A percentile compares a stretch with the other conserved stretches of the same genome.
Conservation (phyloP, 2,888 invertebrate genomes). For the Callosobruchus maculatus region DNA sequence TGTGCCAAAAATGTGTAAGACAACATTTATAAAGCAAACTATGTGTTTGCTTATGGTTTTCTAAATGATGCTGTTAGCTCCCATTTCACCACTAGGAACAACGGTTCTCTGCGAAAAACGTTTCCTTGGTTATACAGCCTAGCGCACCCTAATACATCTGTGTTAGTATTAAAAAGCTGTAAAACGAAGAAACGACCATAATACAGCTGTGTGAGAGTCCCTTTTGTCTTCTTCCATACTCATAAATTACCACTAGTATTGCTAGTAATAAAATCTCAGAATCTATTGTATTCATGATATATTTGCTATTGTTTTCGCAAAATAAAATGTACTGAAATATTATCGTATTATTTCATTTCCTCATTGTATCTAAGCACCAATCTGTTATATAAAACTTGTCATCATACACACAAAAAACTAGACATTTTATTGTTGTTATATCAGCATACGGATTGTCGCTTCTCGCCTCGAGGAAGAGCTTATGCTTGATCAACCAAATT, state of each 20-base stretch:
- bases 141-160: background rate
- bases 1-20: no score
- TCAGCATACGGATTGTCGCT: no score
- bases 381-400: background rate
- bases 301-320: background rate
- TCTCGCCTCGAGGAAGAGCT: no score
- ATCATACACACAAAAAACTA: background rate
- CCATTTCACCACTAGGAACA: no score
- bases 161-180: background rate
- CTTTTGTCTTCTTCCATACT: background rate
- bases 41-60: no score
- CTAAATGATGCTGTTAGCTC: no score
- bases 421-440: background rate
- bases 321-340: background rate
- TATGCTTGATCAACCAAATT: no score
- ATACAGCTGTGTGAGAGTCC: background rate
- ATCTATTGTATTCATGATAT: background rate
- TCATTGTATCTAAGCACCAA: background rate
- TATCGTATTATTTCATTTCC: background rate
- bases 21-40: no score
- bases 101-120: no score
- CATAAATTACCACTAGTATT: background rate
- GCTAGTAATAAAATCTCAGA: background rate
- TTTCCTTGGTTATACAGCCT: no score
- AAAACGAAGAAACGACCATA: background rate